phyloP scores from a whole-genome alignment of 2,888 invertebrate genomes.

The Xestobium rufovillosum region DNA sequence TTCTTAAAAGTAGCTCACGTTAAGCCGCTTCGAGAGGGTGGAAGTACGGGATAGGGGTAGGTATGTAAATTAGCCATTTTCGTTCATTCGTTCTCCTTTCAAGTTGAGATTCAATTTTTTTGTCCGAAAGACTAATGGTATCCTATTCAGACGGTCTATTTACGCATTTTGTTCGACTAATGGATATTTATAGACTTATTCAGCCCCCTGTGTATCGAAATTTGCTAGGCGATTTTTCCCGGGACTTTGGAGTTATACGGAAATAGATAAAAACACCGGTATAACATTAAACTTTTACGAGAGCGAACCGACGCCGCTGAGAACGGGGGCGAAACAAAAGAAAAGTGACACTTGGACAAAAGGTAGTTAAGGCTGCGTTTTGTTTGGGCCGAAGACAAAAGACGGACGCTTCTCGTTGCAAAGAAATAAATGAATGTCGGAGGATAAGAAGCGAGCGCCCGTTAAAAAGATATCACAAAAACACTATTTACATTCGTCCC shows the following conservation, averaged over 20 bases:
- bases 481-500: conserved; percentile 45
- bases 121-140: not conserved
- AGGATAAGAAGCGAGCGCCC: conserved; percentile 39
- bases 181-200: too few relatives aligned
- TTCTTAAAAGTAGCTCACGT: too few relatives aligned
- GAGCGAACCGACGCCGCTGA: conserved; percentile 22
- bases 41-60: conserved; percentile 30
- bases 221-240: too few relatives aligned
- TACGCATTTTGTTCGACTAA: too few relatives aligned
- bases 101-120: conserved; percentile 24
- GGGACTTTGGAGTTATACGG: too few relatives aligned
- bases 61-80: conserved; percentile 43
- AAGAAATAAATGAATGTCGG: conserved; percentile 44
- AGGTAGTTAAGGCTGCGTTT: conserved; percentile 45
- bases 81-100: conserved; percentile 40
- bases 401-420: conserved; percentile 39
- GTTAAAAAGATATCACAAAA: conserved; percentile 47
- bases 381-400: conserved; percentile 40
- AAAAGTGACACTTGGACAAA: conserved; percentile 45
- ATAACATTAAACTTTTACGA: conserved; percentile 40
- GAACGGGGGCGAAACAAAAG: conserved; percentile 36
- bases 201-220: too few relatives aligned
- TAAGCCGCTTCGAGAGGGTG: too few relatives aligned
- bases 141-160: not conserved
- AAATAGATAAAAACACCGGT: conserved; percentile 34